Evolutionary conservation across 2,113 vertebrate species (phyloP), one percentile per base, ranked within the genome.

Genomic region (Heteronetta atricapilla): DNA sequence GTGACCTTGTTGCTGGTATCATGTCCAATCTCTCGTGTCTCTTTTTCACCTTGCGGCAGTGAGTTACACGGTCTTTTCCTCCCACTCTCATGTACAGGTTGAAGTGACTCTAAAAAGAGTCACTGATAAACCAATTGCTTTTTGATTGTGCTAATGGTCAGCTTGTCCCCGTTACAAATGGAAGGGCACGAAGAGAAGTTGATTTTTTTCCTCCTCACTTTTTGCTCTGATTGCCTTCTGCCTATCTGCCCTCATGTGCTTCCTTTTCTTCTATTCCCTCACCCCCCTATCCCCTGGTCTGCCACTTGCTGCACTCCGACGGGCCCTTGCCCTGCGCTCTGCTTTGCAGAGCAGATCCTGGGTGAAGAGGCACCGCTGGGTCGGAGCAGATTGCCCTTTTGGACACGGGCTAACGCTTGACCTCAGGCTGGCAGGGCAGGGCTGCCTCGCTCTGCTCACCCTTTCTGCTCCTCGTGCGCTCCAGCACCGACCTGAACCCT

Each of bases 401-500:
- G 5, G 2, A 36, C 4, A 2, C 0, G 5, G 56, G 52, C n/a
- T n/a, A 48, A 53, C 19, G 3, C 34, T 48, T 62, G 25, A 29
- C 10, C 0, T 1, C 29, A 63, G 55, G 44, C 4, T 1, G 3
- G 23, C 4, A 69, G 50, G 4, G 1, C 55, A 55, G 15, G 22
- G 34, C 55, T 46, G 22, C 63, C 17, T 23, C 23, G 7, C 38
- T 73, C 70, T 56, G 56, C 56, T 67, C 52, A 48, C 69, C 0
- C 0, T 66, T 73, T 76, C 25, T 40, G 46, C 17, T 92, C 77
- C 73, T 7, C 13, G 10, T 10, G 38, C 12, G 7, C 46, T 38
- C 23, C 23, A 53, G 31, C 76, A 66, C 10, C 19, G n/a, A 14
- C 44, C 46, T 62, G 59, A 46, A 4, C 21, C 20, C 44, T n/a